Evolutionary conservation across 2,888 invertebrate species (phyloP), one percentile per base, ranked within the genome.

Genomic region (Rutpela maculata): DNA sequence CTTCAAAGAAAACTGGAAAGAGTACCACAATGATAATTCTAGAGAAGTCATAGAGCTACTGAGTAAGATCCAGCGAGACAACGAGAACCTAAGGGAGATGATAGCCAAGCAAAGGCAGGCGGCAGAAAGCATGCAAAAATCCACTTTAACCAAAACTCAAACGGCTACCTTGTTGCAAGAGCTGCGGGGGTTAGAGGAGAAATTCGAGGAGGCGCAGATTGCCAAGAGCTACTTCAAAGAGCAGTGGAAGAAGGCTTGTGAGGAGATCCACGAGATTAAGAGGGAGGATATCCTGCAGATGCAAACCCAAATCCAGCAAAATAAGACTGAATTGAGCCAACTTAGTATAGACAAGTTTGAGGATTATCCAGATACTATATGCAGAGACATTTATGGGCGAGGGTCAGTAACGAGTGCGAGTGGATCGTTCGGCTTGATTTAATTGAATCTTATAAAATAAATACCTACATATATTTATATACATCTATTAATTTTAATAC

Each of bases 211-310:
- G 74, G 92, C 94, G 2, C 91, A 93, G 74, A 92, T 93, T 75
- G 93, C 94, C 55, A 95, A 95, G 87, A 90, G 92, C 15, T 95
- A 94, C 87, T 96, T 95, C 89, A 95, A 95, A 85, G 93, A 94
- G 83, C 94, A 95, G 86, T 96, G 95, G 94, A 92, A 93, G 0
- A 92, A 92, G 78, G 92, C 94, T 0, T 93, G 94, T 2, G 90
- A 93, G 0, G 95, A 95, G 84, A 91, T 95, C 72, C 95, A 95
- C 78, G 90, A 91, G 60, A 87, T 93, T 77, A 94, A 94, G 85
- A 90, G 91, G 57, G 90, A 90, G 85, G 90, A 92, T 77, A 90
- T 93, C 57, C 89, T 90, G 68, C 90, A 90, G 57, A 88, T 93
- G 84, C 90, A 93, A 75, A 85, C 89, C 9, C 92, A 92, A 83